Evolutionary conservation across 2,797 vertebrate genomes (phyloP), one percentile per base, ranked within the genome.

Genomic region (Pteropus rufus): DNA sequence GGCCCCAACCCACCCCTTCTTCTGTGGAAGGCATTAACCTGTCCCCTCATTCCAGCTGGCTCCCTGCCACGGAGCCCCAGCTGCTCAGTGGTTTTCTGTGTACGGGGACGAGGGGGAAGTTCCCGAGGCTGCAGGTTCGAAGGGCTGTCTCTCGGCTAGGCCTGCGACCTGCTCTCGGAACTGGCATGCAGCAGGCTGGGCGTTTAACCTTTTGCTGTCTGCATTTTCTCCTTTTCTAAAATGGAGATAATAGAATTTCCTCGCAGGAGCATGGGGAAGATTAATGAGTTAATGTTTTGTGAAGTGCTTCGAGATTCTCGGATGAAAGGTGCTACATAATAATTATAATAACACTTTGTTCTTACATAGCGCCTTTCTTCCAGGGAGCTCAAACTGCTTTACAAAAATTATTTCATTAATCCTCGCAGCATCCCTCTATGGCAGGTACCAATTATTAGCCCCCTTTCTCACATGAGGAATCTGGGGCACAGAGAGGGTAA

Each of bases 341-440:
- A 96, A 97, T 97, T 95, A 96, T 36, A 77, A 89, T 73, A 95
- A 86, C 91, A 90, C 97, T 97, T 97, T 97, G 94, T 97, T 97
- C 94, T 96, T 89, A 96, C 94, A 92, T 54, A 89, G 94, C 75
- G 76, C 80, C 69, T 97, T 97, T 94, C 96, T 97, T 97, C 84
- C 81, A 94, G 69, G 94, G 93, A 97, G 94, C 97, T 96, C 96
- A 96, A 84, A 88, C 89, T 83, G 81, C 93, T 96, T 97, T 96
- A 84, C 83, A 90, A 83, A 97, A 97, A 97, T 93, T 88, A 97
- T 97, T 97, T 97, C 87, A 97, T 97, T 97, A 94, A 97, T 97
- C 96, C 96, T 92, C 41, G 1, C 46, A 76, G 91, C 76, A 95
- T 91, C 76, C 41, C 36, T 83, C 54, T 39, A 72, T 85, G 93